Evolutionary conservation across 2,113 vertebrate species (phyloP).

Genomic region (Synodontis membranacea): DNA sequence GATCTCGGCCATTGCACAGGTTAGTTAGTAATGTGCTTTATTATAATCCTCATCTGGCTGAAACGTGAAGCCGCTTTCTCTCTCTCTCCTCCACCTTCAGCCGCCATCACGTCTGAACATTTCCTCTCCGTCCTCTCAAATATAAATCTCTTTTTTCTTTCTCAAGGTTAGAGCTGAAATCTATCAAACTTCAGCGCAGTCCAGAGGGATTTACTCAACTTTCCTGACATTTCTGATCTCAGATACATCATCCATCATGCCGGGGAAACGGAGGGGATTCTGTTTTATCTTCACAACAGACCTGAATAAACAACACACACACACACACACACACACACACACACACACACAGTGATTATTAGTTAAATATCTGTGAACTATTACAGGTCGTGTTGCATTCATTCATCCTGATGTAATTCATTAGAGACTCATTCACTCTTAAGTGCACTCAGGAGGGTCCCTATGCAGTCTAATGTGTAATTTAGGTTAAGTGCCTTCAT

Average conservation of each 20-base stretch:
- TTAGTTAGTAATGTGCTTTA: background rate
- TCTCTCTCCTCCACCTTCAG: background rate
- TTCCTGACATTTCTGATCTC: background rate
- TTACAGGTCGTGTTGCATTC: background rate
- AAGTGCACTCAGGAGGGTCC: slow-evolving; percentile 36
- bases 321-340: background rate
- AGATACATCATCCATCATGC: background rate
- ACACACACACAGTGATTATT: background rate
- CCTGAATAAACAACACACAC: background rate
- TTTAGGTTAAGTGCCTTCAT: slow-evolving; percentile 72
- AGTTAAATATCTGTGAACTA: too few species aligned
- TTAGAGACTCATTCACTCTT: slow-evolving; percentile 17
- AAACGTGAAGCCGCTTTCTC: background rate
- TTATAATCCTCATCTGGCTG: background rate
- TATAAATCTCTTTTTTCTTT: background rate
- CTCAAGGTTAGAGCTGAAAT: background rate
- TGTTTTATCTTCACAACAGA: background rate
- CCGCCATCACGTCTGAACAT: background rate
- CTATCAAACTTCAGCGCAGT: background rate
- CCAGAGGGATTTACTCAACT: slow-evolving; percentile 6
- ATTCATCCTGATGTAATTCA: background rate
- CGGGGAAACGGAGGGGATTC: background rate
- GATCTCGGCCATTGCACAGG: background rate
- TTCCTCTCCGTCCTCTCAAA: background rate
- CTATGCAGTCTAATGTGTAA: slow-evolving; percentile 64